A percentile compares a stretch with the other conserved stretches of the same genome.
Evolutionary conservation across 2,797 vertebrate genomes (phyloP).

Genomic region (Naso thynnoides): DNA sequence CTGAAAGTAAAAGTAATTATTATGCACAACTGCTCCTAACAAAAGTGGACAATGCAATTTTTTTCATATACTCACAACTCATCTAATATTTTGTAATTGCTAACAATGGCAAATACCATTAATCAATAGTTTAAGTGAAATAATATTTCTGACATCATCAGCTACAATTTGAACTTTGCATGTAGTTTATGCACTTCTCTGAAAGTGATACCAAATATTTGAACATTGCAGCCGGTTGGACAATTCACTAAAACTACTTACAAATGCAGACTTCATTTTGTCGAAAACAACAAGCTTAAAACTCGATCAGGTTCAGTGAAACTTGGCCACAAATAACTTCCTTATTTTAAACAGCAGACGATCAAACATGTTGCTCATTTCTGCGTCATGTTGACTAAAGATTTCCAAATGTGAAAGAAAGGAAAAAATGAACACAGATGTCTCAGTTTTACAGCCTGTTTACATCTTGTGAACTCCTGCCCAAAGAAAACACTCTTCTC

Average conservation of each 20-base stretch:
- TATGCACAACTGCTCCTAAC: neutral
- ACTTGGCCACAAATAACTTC: constrained; percentile 12
- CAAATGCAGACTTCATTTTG: neutral
- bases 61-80: neutral
- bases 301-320: constrained; percentile 19
- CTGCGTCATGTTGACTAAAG: constrained; percentile 53
- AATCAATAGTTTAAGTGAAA: neutral
- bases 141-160: neutral
- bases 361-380: constrained; percentile 54
- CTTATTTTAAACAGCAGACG: constrained; percentile 47
- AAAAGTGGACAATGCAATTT: neutral
- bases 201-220: neutral
- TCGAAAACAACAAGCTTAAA: neutral
- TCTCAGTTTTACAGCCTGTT: constrained; percentile 77
- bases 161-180: neutral
- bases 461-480: constrained; percentile 75
- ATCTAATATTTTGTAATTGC: no score
- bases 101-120: neutral
- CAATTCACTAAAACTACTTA: no score
- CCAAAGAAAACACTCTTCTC: constrained; percentile 59
- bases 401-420: constrained; percentile 70
- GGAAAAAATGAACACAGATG: constrained; percentile 68
- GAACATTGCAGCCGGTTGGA: neutral
- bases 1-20: neutral
- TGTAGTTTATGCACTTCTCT: neutral